Base-by-base conservation (phyloP, 2,113 vertebrate species). In the Neotragus moschatus region DNA sequence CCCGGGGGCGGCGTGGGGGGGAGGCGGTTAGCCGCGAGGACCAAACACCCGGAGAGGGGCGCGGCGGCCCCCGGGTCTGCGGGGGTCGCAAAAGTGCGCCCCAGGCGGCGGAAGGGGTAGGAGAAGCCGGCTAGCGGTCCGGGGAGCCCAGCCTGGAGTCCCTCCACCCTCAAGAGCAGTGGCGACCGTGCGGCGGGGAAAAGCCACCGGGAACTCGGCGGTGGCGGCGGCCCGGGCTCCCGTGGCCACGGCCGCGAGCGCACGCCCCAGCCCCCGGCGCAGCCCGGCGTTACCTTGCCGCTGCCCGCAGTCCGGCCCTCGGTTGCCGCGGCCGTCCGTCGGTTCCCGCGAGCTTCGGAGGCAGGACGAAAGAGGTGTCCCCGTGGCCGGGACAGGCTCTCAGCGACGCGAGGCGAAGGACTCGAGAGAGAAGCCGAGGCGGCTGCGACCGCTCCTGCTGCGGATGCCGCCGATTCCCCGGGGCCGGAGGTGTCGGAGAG, bases 251-350 rank as follows among this genome's bases (percentile, higher is more conserved):
- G 79, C 95, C 16, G 47, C 79, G 55, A 10, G 61, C 75, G 51
- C 94, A 21, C 61, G 61, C 97, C 88, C 87, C 79, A 84, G 60
- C 95, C 80, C 95, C 19, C 80, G 51, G 91, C 79, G 88, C 95
- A 85, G 75, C 85, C 77, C 7, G 9, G 75, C 16, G 70, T 97
- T 98, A 98, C 98, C 98, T 98, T 60, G 75, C 90, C 30, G 73
- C 97, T 60, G 88, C 96, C 95, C 30, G 97, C 97, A 96, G 92
- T 96, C 93, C 25, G 88, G 70, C 63, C 93, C 95, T 94, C 19
- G 92, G 73, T 79, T 17, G 61, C 92, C 6, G 82, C 19, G 82
- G 88, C 82, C 30, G 96, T 90, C 82, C 33, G 95, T 93, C 43
- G 39, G 96, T 95, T 61, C 92, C 92, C 61, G 11, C 47, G 45